Base-by-base conservation (phyloP, 2,113 vertebrate species). In the Helogale parvula region DNA sequence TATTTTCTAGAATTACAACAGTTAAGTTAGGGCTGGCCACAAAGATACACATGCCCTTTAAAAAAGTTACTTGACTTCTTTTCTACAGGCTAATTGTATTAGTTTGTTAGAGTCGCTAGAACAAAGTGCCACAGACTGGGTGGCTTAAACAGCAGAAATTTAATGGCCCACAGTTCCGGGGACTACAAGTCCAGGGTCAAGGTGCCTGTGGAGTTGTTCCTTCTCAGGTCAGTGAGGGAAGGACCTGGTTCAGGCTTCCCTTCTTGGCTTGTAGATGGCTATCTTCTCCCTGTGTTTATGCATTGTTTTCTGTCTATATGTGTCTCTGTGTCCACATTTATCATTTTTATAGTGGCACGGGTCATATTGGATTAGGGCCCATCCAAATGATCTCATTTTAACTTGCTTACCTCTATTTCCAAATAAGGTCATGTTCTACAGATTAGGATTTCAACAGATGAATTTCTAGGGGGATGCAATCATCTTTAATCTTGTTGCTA, bases 1-100 rank as follows among this genome's bases (percentile, higher is more conserved):
- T 45, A 35, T 79, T 88, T 94, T 97, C 68, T 98, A 90, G 66
- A 94, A 82, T 82, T 89, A 50, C 17, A 95, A 87, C 25, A 68
- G 60, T 60, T 63, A 74, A 90, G 1, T 74, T 66, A 91, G 50
- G 27, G 13, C 31, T 86, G 81, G 9, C 16, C 27, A 31, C 33
- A 89, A 69, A 77, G 38, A 81, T 6, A 89, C 7, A 33, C 45
- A n/a, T 16, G 8, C 7, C 65, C 31, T 63, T 4, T 15, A n/a
- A 81, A 41, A 80, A 84, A 91, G 77, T 89, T 57, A 57, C 21
- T 69, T 23, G 19, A 90, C 23, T 41, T 14, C 12, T 82, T 87
- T 82, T 3, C 21, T 7, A n/a, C 27, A 41, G 5, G 38, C 11
- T 87, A 82, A 65, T 2, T 96, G 33, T 80, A 60, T 66, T 80